Base-by-base conservation (phyloP, 2,888 invertebrate species). In the Tyria jacobaeae region DNA sequence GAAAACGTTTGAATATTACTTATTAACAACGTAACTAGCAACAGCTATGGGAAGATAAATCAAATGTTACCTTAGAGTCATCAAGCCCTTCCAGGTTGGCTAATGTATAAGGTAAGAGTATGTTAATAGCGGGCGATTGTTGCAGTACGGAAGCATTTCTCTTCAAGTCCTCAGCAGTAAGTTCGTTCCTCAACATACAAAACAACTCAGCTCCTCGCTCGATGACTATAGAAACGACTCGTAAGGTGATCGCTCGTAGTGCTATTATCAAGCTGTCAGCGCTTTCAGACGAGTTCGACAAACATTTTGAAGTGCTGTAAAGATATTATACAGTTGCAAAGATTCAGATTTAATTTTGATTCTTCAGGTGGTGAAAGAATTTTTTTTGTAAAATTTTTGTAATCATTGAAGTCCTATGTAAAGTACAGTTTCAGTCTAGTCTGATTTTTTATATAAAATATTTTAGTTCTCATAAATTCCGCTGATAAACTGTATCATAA, bases 61-160 rank as follows among this genome's bases (percentile, higher is more conserved):
- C 2, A 3, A 44, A 17, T 5, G 68, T 52, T 84, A 97, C 97
- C 94, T 96, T 96, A 0, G 98, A 97, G 90, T 99, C 98, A 58
- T 96, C 96, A 68, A 95, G 89, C 47, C 97, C 95, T 21, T 98
- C 97, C 69, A 99, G 95, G 80, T 98, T 97, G 9, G 98, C 97
- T 81, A 98, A 94, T 17, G 97, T 96, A 66, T 97, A 94, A 0
- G 99, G 99, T 75, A 99, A 88, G 51, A 99, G 94, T 0, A 96
- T 97, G 41, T 95, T 97, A 82, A 97, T 95, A 72, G 94, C 96
- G 57, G 95, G 92, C 6, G 93, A 90, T n/a, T 85, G 81, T 54
- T 94, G 90, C 64, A 94, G 70, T 52, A 88, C 87, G 0, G 82
- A 53, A 0, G 87, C 85, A 67, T 89, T 90, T 24, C 91, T 78